phyloP scores from a whole-genome alignment of 1,140 invertebrate genomes.

The Drosophila sucinea region DNA sequence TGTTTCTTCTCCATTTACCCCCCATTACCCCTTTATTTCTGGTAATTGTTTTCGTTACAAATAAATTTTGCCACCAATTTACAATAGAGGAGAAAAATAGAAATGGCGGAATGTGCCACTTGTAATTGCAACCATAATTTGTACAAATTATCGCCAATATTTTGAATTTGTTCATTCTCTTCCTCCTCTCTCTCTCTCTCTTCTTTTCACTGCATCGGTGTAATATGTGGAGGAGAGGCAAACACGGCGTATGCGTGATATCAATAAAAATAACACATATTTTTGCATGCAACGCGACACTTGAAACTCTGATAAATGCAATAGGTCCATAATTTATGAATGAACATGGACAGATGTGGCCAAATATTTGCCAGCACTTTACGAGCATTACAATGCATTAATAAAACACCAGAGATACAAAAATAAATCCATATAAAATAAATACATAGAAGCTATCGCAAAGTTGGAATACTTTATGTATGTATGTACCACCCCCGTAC shows the following conservation, averaged over 20 bases:
- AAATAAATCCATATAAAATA: conserved; percentile 25
- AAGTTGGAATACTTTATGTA: no score
- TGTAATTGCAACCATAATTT: conserved; percentile 74
- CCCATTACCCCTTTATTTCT: conserved; percentile 61
- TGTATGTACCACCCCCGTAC: no score
- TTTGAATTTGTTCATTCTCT: conserved; percentile 60
- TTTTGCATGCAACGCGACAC: conserved; percentile 37
- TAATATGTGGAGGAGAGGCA: conserved; percentile 21
- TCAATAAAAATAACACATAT: conserved; percentile 44
- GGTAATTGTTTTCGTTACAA: conserved; percentile 73
- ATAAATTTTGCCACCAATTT: conserved; percentile 68
- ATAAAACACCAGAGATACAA: conserved; percentile 52
- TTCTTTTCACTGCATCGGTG: conserved; percentile 11
- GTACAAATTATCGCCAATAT: conserved; percentile 74
- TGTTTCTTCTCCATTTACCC: conserved; percentile 22
- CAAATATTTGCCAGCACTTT: conserved; percentile 53
- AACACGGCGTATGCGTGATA: conserved; percentile 68
- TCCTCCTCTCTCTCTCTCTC: conserved; percentile 9
- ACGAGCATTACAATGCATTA: conserved; percentile 50
- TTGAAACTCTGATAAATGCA: conserved; percentile 59
- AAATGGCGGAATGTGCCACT: conserved; percentile 19
- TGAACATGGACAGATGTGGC: conserved; percentile 44
- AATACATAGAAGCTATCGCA: conserved; percentile 7
- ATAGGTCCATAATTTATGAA: conserved; percentile 63
- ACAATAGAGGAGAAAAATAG: conserved; percentile 16